Evolutionary conservation across 2,888 invertebrate species (phyloP).

Genomic region (Chymomyza amoena): DNA sequence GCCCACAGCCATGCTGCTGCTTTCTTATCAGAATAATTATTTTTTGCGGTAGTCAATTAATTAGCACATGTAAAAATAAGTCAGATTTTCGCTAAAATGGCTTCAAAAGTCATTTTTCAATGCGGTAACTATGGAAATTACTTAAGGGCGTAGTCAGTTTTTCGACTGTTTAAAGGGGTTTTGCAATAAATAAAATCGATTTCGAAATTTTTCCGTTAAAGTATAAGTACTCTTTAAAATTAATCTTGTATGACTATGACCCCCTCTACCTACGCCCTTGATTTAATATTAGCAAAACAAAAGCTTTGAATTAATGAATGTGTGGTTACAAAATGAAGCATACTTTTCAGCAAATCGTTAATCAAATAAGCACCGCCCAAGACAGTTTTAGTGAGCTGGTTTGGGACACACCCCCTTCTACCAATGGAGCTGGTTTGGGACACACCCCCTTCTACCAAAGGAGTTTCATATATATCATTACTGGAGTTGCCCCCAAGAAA

Average conservation of each 20-base stretch:
- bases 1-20: neutral
- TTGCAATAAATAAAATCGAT: too few relatives aligned
- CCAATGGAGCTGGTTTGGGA: neutral
- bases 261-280: too few relatives aligned
- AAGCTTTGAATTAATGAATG: neutral
- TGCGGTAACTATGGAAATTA: neutral
- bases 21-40: constrained; percentile 37
- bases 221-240: too few relatives aligned
- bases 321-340: neutral
- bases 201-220: too few relatives aligned
- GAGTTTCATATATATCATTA: neutral
- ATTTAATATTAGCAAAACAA: too few relatives aligned
- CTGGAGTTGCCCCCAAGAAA: neutral
- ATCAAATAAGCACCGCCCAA: neutral
- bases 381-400: neutral
- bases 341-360: neutral
- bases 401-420: neutral
- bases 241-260: too few relatives aligned
- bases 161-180: too few relatives aligned
- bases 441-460: neutral
- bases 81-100: constrained; percentile 37
- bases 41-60: constrained; percentile 49
- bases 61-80: constrained; percentile 42
- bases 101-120: constrained; percentile 44
- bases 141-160: too few relatives aligned